phyloP scores from a whole-genome alignment of 1,140 invertebrate species.

The Leptinotarsa lineolata region DNA sequence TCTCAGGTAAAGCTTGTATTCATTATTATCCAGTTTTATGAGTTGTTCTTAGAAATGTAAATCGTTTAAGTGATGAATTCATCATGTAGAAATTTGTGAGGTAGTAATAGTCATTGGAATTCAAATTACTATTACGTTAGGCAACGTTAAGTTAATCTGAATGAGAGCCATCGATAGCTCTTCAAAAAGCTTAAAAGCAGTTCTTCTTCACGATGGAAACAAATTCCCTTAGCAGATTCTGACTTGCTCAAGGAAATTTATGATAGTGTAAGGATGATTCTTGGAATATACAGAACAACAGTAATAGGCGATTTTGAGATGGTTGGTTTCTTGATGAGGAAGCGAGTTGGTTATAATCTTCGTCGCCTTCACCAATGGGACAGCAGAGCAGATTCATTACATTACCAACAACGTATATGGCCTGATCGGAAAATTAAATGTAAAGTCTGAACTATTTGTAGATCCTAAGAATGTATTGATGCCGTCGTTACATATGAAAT shows the following conservation, averaged over 20 bases:
- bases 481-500: conserved; percentile 10
- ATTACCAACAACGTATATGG: conserved; percentile 18
- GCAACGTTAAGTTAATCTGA: too few relatives aligned
- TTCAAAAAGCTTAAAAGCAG: conserved; percentile 48
- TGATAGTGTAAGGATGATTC: not conserved
- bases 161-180: conserved; percentile 51
- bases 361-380: not conserved
- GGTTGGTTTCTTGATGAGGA: not conserved
- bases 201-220: conserved; percentile 12
- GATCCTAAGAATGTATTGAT: conserved; percentile 21
- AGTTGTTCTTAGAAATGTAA: too few relatives aligned
- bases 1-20: too few relatives aligned
- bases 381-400: conserved; percentile 15
- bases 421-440: not conserved
- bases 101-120: too few relatives aligned
- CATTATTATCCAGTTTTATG: too few relatives aligned
- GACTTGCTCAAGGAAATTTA: not conserved
- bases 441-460: not conserved
- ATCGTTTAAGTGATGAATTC: too few relatives aligned
- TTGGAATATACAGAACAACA: not conserved
- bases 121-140: too few relatives aligned
- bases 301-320: not conserved
- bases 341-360: not conserved
- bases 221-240: conserved; percentile 33
- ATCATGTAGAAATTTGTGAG: too few relatives aligned